These are phyloP conservation scores for Euleptes europaea DNA, from an alignment of 2,113 vertebrate genomes.

Conservation along the genomic window DNA sequence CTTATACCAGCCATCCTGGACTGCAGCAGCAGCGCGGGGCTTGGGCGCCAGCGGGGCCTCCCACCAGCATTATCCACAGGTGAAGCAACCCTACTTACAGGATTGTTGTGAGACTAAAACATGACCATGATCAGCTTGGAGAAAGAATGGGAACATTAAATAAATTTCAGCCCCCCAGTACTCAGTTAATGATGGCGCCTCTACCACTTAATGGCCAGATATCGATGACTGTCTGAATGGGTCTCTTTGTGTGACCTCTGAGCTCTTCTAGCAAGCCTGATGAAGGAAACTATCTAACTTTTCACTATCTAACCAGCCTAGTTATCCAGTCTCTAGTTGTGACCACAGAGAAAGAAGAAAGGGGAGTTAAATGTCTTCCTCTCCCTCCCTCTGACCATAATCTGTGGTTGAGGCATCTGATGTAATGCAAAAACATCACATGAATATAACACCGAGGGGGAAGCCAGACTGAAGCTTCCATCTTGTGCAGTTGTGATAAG, in stretches of 20 bases:
- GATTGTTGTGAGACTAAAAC: too few relatives aligned
- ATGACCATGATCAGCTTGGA: neutral
- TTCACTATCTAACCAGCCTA: neutral
- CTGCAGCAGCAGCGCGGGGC: too few relatives aligned
- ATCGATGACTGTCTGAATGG: neutral
- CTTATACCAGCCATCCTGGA: too few relatives aligned
- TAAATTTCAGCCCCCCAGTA: neutral
- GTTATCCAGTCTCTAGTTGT: neutral
- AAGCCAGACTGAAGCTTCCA: neutral
- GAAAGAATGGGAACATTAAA: neutral
- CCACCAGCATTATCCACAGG: too few relatives aligned
- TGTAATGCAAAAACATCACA: neutral
- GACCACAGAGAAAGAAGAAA: neutral
- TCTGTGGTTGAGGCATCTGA: neutral
- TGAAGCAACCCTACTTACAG: too few relatives aligned
- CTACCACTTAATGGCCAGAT: too few relatives aligned
- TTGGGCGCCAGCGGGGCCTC: too few relatives aligned
- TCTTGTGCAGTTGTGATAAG: neutral
- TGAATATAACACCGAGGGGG: neutral
- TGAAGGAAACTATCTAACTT: neutral
- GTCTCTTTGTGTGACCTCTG: neutral
- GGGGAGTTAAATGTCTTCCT: neutral
- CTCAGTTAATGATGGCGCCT: neutral
- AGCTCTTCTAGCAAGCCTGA: neutral
- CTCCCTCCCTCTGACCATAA: neutral